Conservation (phyloP, 2,113 vertebrate genomes). For the Gymnobelideus leadbeateri region DNA sequence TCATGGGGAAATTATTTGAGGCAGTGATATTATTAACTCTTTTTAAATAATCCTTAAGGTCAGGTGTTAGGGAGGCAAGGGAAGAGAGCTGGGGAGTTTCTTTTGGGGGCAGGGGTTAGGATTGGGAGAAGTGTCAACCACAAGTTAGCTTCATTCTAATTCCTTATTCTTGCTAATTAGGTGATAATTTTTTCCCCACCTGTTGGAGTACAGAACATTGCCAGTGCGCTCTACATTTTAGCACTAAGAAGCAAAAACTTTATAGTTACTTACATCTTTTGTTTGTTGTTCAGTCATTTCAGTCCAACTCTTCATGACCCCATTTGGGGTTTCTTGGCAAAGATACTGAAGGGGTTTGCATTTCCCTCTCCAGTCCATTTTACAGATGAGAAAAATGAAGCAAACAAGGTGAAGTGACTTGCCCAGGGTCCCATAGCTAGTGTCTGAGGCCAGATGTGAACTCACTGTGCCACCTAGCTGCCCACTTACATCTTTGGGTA, state of each 20-base stretch:
- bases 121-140: neutral
- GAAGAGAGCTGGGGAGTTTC: neutral
- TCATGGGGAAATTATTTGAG: neutral
- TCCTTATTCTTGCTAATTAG: neutral
- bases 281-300: too few relatives aligned
- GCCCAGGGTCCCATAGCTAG: too few relatives aligned
- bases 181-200: neutral
- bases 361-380: neutral
- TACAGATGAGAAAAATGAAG: neutral
- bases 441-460: too few relatives aligned
- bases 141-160: neutral
- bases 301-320: neutral
- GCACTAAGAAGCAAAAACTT: neutral
- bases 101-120: neutral
- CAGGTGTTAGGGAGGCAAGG: neutral
- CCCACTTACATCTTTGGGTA: neutral
- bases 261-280: neutral
- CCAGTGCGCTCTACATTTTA: neutral
- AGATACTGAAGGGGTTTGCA: neutral
- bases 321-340: neutral
- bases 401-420: neutral
- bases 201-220: neutral
- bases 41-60: neutral
- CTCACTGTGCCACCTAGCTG: too few relatives aligned
- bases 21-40: neutral